Base-by-base conservation (phyloP, 2,888 invertebrate species). In the Meganola albula region DNA sequence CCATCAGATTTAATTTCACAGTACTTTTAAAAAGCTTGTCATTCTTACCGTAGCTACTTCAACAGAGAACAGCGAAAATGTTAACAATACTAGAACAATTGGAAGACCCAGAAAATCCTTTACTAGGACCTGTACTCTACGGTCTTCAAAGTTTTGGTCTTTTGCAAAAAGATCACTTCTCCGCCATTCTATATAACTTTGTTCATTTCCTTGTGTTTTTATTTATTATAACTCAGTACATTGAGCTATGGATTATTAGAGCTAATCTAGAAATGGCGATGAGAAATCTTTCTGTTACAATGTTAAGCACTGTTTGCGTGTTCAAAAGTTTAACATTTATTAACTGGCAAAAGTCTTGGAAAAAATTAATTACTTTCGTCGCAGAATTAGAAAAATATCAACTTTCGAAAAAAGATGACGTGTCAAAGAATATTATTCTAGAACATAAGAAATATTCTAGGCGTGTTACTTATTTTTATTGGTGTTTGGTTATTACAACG, bases 271-370 rank as follows among this genome's bases (percentile, higher is more conserved):
- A 74, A 24, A 24, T 63, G 41, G 80, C 79, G 2, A 32, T 80
- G 20, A 52, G 70, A 10, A 83, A 83, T 34, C 49, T 83, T 0
- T 80, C 83, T 0, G 53, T 73, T 0, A 67, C 74, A 0, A 76
- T 82, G 74, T 53, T 80, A 0, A 80, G 77, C 31, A 61, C 72
- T 0, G 60, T 79, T 1, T 80, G 80, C 24, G 65, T 74, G 0
- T 48, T 72, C 0, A 83, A 83, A 53, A 63, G 72, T 2, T 53
- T 58, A 1, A 69, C 76, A 1, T 78, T 77, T 34, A 55, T 83
- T 2, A 31, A 41, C 8, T 74, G 75, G 74, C 72, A 80, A 24
- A 49, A 63, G 2, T 23, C 58, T 20, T 83, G 82, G 83, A 58
- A 46, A 12, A 40, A 52, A 2, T 37, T 83, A 0, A 45, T 80